Evolutionary conservation across 2,888 invertebrate species (phyloP), one percentile per base, ranked within the genome.

Genomic region (Cheilosia grossa): DNA sequence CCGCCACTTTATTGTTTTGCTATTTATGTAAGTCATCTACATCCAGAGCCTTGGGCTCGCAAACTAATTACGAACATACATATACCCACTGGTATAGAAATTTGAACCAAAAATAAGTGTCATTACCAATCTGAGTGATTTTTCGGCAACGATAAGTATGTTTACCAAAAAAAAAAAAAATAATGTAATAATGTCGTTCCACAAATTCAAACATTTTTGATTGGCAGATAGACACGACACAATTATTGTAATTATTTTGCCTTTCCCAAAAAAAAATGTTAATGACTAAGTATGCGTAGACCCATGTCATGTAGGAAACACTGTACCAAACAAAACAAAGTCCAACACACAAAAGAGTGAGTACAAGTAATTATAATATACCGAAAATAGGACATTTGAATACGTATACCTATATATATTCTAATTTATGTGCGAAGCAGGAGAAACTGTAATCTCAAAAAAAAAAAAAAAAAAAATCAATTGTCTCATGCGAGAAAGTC

Each of bases 191-290:
- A 75, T 69, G 51, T 74, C 64, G 83, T 83, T 83, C 79, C 79
- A 83, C 59, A 66, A 70, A 59, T 42, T 67, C 80, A 58, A 75
- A 51, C 74, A 74, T 42, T 74, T 80, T 83, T 83, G 80, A 83
- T 83, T 80, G 59, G 37, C 69, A 64, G 79, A 79, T 80, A 79
- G 63, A 75, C 47, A 74, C 75, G 70, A 66, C 74, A 80, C 47
- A 83, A 83, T 83, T 83, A 80, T 74, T 74, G 70, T 83, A 83
- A 83, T 83, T 83, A 80, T 61, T 54, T 54, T 75, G 49, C 44
- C 40, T 70, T 70, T 83, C 59, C 74, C 69, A 15, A 19, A 74
- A 69, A 61, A 53, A 69, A n/a, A 54, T 49, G 64, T 64, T 66
- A 70, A 70, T 59, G 59, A 59, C 59, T 54, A 13, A 37, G 13